A percentile compares a stretch with the other conserved stretches of the same genome.
phyloP scores from a whole-genome alignment of 1,140 invertebrate species.

The Hormaphis cornu region DNA sequence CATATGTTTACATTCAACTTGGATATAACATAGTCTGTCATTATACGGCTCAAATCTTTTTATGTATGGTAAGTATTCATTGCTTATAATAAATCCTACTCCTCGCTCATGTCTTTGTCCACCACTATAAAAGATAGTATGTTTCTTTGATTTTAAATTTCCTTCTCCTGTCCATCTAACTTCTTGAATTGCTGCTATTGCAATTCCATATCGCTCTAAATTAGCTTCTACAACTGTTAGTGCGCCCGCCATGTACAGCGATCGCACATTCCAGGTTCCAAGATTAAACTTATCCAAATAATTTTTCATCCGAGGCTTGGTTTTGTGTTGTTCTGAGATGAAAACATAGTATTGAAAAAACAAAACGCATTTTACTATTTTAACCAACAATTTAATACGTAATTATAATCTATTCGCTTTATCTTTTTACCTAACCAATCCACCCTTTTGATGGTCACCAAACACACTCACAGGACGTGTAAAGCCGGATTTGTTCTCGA shows the following conservation, averaged over 20 bases:
- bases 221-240: not conserved
- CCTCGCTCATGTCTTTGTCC: not conserved
- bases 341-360: too few relatives aligned
- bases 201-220: not conserved
- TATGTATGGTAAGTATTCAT: constrained; percentile 9
- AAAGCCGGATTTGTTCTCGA: too few relatives aligned
- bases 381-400: too few relatives aligned
- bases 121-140: constrained; percentile 9
- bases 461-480: too few relatives aligned
- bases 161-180: not conserved
- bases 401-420: too few relatives aligned
- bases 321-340: too few relatives aligned
- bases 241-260: not conserved
- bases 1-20: constrained; percentile 11
- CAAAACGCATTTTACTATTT: too few relatives aligned
- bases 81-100: constrained; percentile 12
- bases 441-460: too few relatives aligned
- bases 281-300: not conserved
- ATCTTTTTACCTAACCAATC: too few relatives aligned
- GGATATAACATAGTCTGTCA: not conserved
- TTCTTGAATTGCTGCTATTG: too few relatives aligned
- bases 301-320: not conserved
- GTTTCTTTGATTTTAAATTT: not conserved
- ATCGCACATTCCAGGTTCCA: not conserved
- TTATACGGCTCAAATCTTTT: not conserved